phyloP scores from a whole-genome alignment of 2,113 vertebrate genomes.

The Odontophorus gujanensis region DNA sequence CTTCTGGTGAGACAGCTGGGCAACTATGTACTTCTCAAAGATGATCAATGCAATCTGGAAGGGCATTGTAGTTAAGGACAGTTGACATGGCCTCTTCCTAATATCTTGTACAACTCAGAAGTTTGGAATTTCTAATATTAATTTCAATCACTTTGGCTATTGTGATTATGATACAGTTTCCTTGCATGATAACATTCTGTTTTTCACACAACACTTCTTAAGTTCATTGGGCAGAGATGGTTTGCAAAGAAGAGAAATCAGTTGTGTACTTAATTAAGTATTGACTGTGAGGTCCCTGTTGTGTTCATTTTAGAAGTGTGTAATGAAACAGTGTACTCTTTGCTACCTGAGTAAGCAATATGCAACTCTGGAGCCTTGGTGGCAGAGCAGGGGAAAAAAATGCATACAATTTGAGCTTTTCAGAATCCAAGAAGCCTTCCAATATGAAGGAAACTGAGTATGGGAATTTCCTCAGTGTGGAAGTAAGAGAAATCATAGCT shows the following conservation, averaged over 20 bases:
- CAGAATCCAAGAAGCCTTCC: background rate
- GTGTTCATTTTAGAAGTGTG: background rate
- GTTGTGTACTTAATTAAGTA: background rate
- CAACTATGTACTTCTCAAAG: background rate
- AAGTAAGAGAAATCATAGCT: background rate
- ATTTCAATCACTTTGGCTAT: background rate
- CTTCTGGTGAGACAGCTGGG: background rate
- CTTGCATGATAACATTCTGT: background rate
- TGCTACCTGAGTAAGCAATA: background rate
- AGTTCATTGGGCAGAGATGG: background rate
- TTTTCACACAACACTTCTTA: background rate
- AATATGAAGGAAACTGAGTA: background rate
- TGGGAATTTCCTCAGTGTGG: background rate
- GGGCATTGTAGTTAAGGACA: background rate
- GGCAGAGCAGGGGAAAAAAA: background rate
- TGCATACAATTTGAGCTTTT: background rate
- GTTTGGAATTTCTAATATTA: background rate
- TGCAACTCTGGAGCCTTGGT: background rate
- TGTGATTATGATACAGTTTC: background rate
- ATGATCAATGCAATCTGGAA: background rate
- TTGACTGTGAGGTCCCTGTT: background rate
- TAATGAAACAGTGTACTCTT: background rate
- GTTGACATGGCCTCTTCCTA: background rate
- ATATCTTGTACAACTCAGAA: background rate
- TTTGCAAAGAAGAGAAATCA: background rate